Conservation (phyloP, 2,888 invertebrate genomes). For the Agrochola litura region DNA sequence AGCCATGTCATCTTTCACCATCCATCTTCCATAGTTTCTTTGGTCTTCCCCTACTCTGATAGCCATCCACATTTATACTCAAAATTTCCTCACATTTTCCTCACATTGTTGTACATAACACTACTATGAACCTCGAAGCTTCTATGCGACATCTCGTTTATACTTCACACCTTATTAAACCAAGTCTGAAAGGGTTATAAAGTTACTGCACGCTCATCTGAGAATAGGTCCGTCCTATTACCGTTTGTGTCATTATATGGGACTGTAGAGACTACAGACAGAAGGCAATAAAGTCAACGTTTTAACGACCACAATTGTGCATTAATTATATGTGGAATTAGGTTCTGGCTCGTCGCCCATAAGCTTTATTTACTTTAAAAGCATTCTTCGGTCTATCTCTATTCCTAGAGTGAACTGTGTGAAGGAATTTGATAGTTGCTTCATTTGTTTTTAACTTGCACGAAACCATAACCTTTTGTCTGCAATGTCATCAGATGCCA, state of each 20-base stretch:
- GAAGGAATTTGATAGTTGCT: not conserved
- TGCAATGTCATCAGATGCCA: not conserved
- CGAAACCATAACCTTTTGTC: not conserved
- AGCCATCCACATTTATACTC: too few species aligned
- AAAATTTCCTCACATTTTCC: too few species aligned
- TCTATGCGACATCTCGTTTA: conserved; percentile 10
- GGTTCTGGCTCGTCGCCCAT: conserved; percentile 31
- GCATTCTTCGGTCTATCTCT: conserved; percentile 37
- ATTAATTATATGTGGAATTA: conserved; percentile 24
- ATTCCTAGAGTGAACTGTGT: conserved; percentile 16
- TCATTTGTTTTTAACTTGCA: not conserved
- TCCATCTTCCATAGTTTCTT: not conserved
- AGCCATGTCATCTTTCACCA: too few species aligned
- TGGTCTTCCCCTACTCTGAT: not conserved
- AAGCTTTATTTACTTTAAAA: conserved; percentile 34
- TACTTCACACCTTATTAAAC: conserved; percentile 21
- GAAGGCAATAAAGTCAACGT: conserved; percentile 15
- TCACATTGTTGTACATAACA: not conserved
- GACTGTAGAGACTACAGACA: not conserved
- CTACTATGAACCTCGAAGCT: not conserved
- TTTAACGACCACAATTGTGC: conserved; percentile 25
- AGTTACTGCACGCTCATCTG: conserved; percentile 16
- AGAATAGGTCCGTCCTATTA: conserved; percentile 30
- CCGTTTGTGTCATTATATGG: not conserved
- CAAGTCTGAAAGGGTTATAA: conserved; percentile 12